phyloP scores from a whole-genome alignment of 2,888 invertebrate species.

The Salpingus planirostris region DNA sequence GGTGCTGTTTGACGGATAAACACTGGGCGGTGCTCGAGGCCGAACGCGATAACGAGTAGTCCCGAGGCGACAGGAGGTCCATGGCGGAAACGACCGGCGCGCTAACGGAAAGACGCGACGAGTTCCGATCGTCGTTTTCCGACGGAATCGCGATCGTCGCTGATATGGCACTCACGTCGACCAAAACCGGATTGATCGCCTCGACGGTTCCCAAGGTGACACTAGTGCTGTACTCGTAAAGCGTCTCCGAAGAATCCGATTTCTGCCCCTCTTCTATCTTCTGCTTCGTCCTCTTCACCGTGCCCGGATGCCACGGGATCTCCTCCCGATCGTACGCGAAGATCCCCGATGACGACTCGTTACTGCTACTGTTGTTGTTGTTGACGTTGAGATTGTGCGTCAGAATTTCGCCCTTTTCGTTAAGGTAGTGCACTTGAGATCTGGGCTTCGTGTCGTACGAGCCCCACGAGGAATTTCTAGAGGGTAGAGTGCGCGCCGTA shows the following conservation, averaged over 20 bases:
- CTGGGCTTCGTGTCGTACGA: constrained; percentile 56
- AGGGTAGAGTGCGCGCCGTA: constrained; percentile 52
- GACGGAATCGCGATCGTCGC: constrained; percentile 44
- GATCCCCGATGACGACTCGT: constrained; percentile 44
- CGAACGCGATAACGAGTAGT: constrained; percentile 34
- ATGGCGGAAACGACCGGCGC: constrained; percentile 51
- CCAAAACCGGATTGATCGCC: constrained; percentile 24
- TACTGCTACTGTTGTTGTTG: constrained; percentile 26
- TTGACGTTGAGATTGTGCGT: constrained; percentile 21
- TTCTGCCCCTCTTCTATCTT: constrained; percentile 51
- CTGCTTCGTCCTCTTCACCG: constrained; percentile 61
- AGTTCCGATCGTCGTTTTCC: constrained; percentile 20
- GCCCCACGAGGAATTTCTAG: constrained; percentile 63
- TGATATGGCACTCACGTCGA: constrained; percentile 48
- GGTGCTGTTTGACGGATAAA: constrained; percentile 48
- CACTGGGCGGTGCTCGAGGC: constrained; percentile 41
- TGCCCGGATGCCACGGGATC: constrained; percentile 59
- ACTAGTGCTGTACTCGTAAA: constrained; percentile 22
- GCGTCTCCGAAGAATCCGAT: constrained; percentile 37
- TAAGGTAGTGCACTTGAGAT: constrained; percentile 30
- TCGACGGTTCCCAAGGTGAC: constrained; percentile 17
- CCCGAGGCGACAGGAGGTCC: constrained; percentile 29
- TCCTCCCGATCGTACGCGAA: constrained; percentile 52
- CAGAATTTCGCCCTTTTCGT: constrained; percentile 32
- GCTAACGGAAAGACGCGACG: constrained; percentile 49